These are phyloP conservation scores for Hedychridium roseum DNA, from an alignment of 2,888 invertebrate species.

Conservation along the genomic window DNA sequence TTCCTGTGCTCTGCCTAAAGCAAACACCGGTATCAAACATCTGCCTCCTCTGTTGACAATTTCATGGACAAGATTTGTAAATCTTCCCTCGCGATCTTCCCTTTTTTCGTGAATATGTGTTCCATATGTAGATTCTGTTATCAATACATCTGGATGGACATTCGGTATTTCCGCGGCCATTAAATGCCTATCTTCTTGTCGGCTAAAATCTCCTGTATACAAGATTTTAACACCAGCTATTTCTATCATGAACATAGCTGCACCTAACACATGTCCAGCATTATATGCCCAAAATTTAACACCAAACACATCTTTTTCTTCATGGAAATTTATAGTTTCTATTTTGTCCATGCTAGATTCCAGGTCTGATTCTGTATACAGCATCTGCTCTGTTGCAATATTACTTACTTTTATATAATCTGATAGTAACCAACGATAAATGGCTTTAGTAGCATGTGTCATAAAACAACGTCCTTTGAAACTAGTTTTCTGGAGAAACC, in stretches of 20 bases:
- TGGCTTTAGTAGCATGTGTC: conserved; percentile 99
- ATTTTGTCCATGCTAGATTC: conserved; percentile 99
- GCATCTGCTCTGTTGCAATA: conserved; percentile 95
- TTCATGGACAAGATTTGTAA: conserved; percentile 92
- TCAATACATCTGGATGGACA: conserved; percentile 94
- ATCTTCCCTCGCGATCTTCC: conserved; percentile 94
- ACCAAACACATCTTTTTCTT: conserved; percentile 96
- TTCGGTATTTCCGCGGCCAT: conserved; percentile 99
- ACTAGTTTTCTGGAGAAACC: conserved; percentile 96
- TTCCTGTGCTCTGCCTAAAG: conserved; percentile 96
- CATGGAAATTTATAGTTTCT: conserved; percentile 97
- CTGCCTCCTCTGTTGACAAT: conserved; percentile 97
- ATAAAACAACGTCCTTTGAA: conserved; percentile 98
- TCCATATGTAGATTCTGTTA: conserved; percentile 98
- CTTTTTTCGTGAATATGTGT: conserved; percentile 99
- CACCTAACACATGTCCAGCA: conserved; percentile 98
- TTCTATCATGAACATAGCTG: conserved; percentile 99
- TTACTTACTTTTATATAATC: conserved; percentile 99
- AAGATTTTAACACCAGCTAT: conserved; percentile 96
- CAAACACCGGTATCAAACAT: conserved; percentile 98
- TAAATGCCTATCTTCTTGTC: conserved; percentile 98
- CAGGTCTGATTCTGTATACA: conserved; percentile 96
- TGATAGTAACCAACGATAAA: conserved; percentile 96
- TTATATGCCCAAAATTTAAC: conserved; percentile 99
- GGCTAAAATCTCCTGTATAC: conserved; percentile 98